Base-by-base conservation (phyloP, 2,113 vertebrate genomes). In the Siniperca chuatsi region DNA sequence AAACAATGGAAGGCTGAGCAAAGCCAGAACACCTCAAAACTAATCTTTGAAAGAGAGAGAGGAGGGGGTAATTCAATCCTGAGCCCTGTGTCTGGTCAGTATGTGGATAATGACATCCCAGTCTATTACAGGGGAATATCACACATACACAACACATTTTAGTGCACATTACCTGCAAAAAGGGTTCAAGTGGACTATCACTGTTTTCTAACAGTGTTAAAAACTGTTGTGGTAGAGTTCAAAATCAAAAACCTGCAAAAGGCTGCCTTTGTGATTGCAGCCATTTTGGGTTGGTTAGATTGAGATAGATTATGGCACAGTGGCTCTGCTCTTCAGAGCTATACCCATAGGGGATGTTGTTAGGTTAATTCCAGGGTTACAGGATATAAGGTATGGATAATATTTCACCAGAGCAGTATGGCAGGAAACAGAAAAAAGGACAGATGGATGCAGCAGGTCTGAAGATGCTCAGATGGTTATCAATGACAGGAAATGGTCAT, bases 1-100 rank as follows among this genome's bases (percentile, higher is more conserved):
- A 89, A 89, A 75, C 46, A 46, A 65, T 21, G 21, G 46, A 77
- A 75, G 64, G 81, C 79, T 89, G 89, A 94, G 92, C 44, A 86
- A 93, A 92, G 78, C 84, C 93, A 94, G 92, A 93, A 86, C 89
- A 79, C 79, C 82, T 84, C 87, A 89, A 75, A 92, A 90, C 79
- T 50, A 92, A 92, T 92, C 83, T 92, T 46, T 29, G 78, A 58
- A 75, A 50, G 68, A 76, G 35, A 78, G 83, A 58, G 66, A 42
- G 37, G 2, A 25, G 42, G 73, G 52, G 55, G 33, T 83, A 92
- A 92, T 92, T 93, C 48, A 92, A 93, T 95, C 57, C 46, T 9
- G 61, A 84, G 78, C 68, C 29, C 68, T 88, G 90, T 75, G 82
- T 90, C 85, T 91, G 93, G 74, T 85, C 84, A 82, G 67, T 73